Evolutionary conservation across 2,113 vertebrate genomes (phyloP).

Genomic region (Protobothrops mucrosquamatus): DNA sequence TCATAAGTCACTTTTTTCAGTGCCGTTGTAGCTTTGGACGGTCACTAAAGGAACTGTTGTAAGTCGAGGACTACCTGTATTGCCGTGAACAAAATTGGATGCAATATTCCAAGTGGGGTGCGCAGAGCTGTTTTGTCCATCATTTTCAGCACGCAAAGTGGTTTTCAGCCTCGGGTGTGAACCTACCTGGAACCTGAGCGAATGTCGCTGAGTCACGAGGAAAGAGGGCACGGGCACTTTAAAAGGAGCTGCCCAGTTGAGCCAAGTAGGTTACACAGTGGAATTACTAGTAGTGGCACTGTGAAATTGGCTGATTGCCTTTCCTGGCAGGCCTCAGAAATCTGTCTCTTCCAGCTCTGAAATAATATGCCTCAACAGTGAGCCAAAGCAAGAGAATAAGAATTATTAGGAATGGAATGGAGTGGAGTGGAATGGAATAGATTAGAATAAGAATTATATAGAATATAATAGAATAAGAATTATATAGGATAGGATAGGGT

Average conservation of each 20-base stretch:
- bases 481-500: no score
- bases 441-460: no score
- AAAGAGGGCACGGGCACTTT: background rate
- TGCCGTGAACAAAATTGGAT: background rate
- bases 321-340: background rate
- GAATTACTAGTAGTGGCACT: background rate
- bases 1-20: background rate
- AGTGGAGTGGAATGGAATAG: no score
- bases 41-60: background rate
- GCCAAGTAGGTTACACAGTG: background rate
- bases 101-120: background rate
- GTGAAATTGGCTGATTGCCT: background rate
- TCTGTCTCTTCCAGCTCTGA: background rate
- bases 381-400: background rate
- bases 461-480: no score
- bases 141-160: background rate
- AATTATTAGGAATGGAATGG: no score
- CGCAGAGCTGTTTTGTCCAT: background rate
- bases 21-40: background rate
- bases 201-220: no score
- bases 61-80: background rate
- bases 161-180: background rate
- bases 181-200: background rate
- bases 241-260: background rate
- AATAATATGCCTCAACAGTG: background rate